Base-by-base conservation (phyloP, 2,888 invertebrate genomes). In the Pasiphila rectangulata region DNA sequence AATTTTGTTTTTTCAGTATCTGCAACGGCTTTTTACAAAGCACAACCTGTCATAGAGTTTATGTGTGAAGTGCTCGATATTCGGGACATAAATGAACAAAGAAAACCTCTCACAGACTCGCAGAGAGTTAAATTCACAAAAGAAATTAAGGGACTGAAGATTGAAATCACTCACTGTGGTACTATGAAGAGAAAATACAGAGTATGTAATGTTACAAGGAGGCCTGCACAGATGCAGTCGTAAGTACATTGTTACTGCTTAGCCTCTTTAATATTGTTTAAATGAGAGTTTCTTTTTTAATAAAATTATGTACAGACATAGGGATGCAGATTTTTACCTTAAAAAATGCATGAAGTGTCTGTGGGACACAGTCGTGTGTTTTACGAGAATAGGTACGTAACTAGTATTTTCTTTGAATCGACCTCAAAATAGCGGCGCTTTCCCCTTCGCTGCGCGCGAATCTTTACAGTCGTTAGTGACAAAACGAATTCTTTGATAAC, bases 171-270 rank as follows among this genome's bases (percentile, higher is more conserved):
- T 10, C 99, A 99, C 81, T 99, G 99, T 86, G 99, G 99, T 43
- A 94, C 96, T 50, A 99, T 99, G 99, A 93, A 97, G 70, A 92
- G 99, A 65, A 99, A 99, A 88, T 99, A 99, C 84, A 92, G 99
- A 75, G 99, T 99, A 27, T 99, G 99, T 85, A 99, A 99, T 88
- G 99, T 99, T 2, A 99, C 99, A 0, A 91, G 99, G 47, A 92
- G 99, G 77, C 99, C 99, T 48, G 99, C 99, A 49, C 99, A 99
- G 90, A 98, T 99, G 94, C 99, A 99, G 91, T 98, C 98, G 96
- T 98, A 91, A 93, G 94, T 91, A 41, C n/a, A 16, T 13, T 1
- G 27, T 12, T 16, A 23, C 10, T 23, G 6, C n/a, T n/a, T n/a
- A n/a, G n/a, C n/a, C n/a, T n/a, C n/a, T n/a, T n/a, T n/a, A n/a